Evolutionary conservation across 2,888 invertebrate genomes (phyloP), one percentile per base, ranked within the genome.

Genomic region (Flabesymbios commensalis): DNA sequence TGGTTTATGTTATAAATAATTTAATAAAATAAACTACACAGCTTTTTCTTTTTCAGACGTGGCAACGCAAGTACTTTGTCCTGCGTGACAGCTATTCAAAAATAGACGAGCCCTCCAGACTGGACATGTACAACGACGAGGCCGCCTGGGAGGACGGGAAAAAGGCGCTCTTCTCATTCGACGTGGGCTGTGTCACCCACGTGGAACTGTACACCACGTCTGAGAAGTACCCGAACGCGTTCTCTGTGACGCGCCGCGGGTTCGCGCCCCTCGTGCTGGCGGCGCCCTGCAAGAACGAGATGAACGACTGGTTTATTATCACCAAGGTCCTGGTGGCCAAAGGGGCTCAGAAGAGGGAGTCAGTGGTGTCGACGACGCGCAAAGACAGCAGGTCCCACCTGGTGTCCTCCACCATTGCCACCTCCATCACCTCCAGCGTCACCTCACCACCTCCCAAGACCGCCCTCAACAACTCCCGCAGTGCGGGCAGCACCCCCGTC

Each of bases 231-330:
- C 33, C 53, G 39, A 10, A 14, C 19, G 33, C 39, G 14, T 53
- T 53, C 53, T 19, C 24, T 5, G 10, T 53, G 17, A 19, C 53
- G 19, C n/a, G 53, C 10, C 45, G 33, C 14, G 59, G 45, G 4
- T 48, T 54, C 14, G 26, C 47, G 19, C 59, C 63, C 1, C 26
- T 63, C 24, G 47, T 63, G 5, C 47, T 64, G 42, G 61, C 60
- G 24, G 64, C 64, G 5, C 49, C 60, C 42, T 48, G 57, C 1
- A 61, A 64, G 22, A 33, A 57, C 17, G 64, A 64, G 39, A 52
- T 61, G 57, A 49, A 45, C 32, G 64, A 64, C 28, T 64, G 64
- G 64, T 29, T 64, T 53, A 42, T 61, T 29, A 61, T 57, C 32
- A 48, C 61, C 14, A 57, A 48, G 47, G 43, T 36, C 17, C 48